Evolutionary conservation across 2,113 vertebrate species (phyloP).

Genomic region (Anguilla rostrata): DNA sequence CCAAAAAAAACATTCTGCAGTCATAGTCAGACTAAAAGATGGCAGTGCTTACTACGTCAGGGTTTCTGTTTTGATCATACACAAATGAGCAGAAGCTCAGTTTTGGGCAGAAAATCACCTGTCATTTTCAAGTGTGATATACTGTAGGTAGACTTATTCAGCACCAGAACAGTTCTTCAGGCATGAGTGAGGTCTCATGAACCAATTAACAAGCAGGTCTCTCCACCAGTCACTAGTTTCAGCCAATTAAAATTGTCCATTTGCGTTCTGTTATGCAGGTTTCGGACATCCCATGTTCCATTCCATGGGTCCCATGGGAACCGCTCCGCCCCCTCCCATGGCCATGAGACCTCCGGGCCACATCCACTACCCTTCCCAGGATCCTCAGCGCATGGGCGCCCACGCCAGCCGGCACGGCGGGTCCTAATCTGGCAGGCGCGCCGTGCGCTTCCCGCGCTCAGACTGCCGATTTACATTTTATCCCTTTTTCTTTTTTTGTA

Average conservation of each 20-base stretch:
- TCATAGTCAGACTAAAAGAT: too few relatives aligned
- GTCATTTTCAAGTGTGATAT: too few relatives aligned
- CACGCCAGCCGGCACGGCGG: slow-evolving; percentile 83
- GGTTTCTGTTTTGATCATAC: too few relatives aligned
- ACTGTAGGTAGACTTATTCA: too few relatives aligned
- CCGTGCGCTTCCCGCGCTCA: neutral
- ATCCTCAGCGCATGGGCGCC: slow-evolving; percentile 94
- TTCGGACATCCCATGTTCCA: slow-evolving; percentile 82
- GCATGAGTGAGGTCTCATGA: too few relatives aligned
- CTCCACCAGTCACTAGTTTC: neutral
- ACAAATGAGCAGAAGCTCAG: too few relatives aligned
- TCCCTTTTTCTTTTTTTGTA: neutral
- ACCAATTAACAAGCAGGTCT: too few relatives aligned
- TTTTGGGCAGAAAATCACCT: too few relatives aligned
- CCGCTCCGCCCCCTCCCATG: slow-evolving; percentile 79
- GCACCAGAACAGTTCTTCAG: too few relatives aligned
- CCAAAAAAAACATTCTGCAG: too few relatives aligned
- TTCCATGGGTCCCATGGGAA: slow-evolving; percentile 83
- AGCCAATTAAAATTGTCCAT: neutral
- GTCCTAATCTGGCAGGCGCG: slow-evolving; percentile 34
- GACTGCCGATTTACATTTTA: neutral
- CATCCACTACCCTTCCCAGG: slow-evolving; percentile 95
- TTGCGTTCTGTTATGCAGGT: slow-evolving; percentile 63
- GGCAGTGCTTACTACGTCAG: too few relatives aligned
- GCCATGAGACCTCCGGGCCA: slow-evolving; percentile 90